Evolutionary conservation across 2,888 invertebrate species (phyloP).

Genomic region (Dichetophora obliterata): DNA sequence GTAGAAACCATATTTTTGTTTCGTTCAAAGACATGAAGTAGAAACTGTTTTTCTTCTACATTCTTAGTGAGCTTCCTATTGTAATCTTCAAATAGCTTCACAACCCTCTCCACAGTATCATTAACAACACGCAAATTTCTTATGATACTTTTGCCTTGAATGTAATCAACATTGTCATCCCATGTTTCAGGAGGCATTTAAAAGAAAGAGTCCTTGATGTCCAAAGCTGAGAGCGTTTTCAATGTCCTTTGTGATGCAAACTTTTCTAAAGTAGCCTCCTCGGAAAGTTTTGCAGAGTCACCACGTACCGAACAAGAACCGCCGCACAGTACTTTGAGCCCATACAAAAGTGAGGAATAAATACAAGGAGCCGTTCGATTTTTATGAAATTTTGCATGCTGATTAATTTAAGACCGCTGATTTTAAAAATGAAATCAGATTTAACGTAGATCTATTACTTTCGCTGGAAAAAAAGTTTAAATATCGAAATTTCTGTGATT

Average conservation of each 20-base stretch:
- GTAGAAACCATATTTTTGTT: neutral
- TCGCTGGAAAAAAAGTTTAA: too few relatives aligned
- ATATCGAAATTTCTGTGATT: too few relatives aligned
- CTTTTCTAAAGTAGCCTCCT: neutral
- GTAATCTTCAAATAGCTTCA: neutral
- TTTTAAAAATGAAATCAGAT: too few relatives aligned
- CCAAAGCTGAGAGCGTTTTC: constrained; percentile 3
- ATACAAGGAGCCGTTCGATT: too few relatives aligned
- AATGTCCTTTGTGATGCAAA: constrained; percentile 15
- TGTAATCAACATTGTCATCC: constrained; percentile 18
- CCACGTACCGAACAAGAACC: neutral
- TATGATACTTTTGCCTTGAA: constrained; percentile 11
- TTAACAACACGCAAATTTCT: constrained; percentile 1
- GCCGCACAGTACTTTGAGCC: too few relatives aligned
- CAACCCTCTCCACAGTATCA: constrained; percentile 5
- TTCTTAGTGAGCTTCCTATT: constrained; percentile 21
- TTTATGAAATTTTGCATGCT: too few relatives aligned
- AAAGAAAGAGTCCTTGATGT: constrained; percentile 27
- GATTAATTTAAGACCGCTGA: too few relatives aligned
- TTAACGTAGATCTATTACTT: too few relatives aligned
- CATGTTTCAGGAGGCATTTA: constrained; percentile 26
- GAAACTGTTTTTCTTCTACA: constrained; percentile 15
- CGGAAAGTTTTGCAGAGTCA: neutral
- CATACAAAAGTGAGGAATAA: too few relatives aligned
- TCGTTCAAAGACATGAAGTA: constrained; percentile 13